Evolutionary conservation across 2,797 vertebrate genomes (phyloP).

Genomic region (Rhinichthys osculus): DNA sequence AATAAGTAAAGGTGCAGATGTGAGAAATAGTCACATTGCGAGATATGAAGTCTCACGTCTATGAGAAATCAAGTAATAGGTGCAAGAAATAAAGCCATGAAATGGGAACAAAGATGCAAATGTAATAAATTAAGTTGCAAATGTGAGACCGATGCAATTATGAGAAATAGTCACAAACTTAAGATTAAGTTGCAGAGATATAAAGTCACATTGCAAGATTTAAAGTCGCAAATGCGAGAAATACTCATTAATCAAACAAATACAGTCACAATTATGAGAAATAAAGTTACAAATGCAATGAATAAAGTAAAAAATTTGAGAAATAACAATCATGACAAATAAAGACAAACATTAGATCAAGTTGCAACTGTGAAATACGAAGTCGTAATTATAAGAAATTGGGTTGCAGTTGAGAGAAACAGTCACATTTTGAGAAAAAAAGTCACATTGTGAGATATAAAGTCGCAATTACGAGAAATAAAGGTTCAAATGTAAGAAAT

Average conservation of each 20-base stretch:
- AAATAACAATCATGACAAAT: not conserved
- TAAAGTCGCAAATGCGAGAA: not conserved
- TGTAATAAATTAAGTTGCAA: not conserved
- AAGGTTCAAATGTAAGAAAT: not conserved
- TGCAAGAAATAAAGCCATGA: not conserved
- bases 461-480: not conserved
- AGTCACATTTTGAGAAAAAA: not conserved
- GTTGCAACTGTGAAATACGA: not conserved
- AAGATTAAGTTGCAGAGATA: not conserved
- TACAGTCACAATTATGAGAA: not conserved
- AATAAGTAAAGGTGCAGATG: not conserved
- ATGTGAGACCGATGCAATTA: not conserved
- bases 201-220: not conserved
- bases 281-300: not conserved
- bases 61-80: too few relatives aligned
- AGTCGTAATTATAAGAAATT: not conserved
- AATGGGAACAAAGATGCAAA: not conserved
- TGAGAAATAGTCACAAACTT: too few relatives aligned
- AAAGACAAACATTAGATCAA: not conserved
- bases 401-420: not conserved
- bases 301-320: not conserved
- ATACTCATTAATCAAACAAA: not conserved
- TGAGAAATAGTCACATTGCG: not conserved
- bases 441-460: not conserved
- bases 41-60: not conserved